phyloP scores from a whole-genome alignment of 2,113 vertebrate species.

The Perca fluviatilis region DNA sequence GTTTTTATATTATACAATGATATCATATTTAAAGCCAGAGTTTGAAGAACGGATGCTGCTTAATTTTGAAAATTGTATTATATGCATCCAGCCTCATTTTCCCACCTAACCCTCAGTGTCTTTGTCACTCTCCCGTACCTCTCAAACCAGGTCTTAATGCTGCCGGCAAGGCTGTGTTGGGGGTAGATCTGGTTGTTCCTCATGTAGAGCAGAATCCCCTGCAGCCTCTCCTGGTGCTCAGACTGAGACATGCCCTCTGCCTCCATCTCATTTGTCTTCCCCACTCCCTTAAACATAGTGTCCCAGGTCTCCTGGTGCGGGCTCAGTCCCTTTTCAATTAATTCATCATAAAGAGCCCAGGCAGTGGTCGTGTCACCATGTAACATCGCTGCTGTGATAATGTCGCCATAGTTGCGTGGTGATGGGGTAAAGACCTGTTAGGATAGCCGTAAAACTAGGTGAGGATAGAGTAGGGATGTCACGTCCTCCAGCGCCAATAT shows the following conservation, averaged over 20 bases:
- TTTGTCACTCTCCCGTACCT: conserved; percentile 83
- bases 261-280: background rate
- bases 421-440: conserved; percentile 81
- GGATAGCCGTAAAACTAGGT: background rate
- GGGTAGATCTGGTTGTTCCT: conserved; percentile 93
- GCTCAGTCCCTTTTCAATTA: conserved; percentile 81
- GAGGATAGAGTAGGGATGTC: background rate
- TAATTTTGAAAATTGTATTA: too few relatives aligned
- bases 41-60: background rate
- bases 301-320: conserved; percentile 87
- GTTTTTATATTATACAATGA: background rate
- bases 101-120: background rate
- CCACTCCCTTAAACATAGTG: conserved; percentile 84
- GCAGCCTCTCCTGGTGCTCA: conserved; percentile 83
- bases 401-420: conserved; percentile 85
- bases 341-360: conserved; percentile 88
- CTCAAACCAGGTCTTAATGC: conserved; percentile 94
- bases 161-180: conserved; percentile 82
- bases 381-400: conserved; percentile 87
- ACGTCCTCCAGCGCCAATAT: background rate
- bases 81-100: background rate
- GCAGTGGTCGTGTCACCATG: conserved; percentile 84
- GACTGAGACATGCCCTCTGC: background rate
- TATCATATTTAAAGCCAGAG: background rate
- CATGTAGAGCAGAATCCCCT: conserved; percentile 88